These are phyloP conservation scores for Strigamia crassipes DNA, from an alignment of 2,888 invertebrate species.

Conservation along the genomic window DNA sequence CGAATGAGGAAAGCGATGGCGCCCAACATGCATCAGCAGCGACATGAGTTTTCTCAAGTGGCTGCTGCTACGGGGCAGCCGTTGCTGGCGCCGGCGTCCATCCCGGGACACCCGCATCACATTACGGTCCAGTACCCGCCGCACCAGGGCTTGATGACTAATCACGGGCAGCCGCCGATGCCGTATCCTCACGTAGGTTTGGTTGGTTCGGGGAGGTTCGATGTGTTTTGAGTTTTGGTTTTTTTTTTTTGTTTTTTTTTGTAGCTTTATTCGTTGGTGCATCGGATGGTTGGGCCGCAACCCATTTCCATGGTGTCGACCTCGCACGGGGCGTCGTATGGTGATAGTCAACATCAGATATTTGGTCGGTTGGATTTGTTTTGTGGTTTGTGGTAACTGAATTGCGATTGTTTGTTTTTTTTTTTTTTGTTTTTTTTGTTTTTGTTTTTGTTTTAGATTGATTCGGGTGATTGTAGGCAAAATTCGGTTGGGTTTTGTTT, in stretches of 20 bases:
- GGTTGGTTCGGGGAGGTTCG: neutral
- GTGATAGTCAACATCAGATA: conserved; percentile 48
- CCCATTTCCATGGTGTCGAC: conserved; percentile 57
- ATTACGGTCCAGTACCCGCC: conserved; percentile 51
- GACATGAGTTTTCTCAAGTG: conserved; percentile 60
- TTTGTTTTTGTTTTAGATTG: neutral
- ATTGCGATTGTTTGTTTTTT: too few relatives aligned
- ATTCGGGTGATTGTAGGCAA: too few relatives aligned
- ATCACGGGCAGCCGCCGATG: conserved; percentile 51
- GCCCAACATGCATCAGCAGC: conserved; percentile 52
- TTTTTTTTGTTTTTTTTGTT: too few relatives aligned
- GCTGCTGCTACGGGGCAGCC: conserved; percentile 82
- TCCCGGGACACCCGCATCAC: conserved; percentile 62
- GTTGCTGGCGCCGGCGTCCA: conserved; percentile 77
- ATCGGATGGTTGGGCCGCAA: conserved; percentile 62
- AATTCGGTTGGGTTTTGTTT: too few relatives aligned
- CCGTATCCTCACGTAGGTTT: conserved; percentile 48
- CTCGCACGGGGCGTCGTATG: conserved; percentile 49
- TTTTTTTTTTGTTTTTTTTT: neutral
- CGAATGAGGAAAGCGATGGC: conserved; percentile 59
- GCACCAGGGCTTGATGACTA: conserved; percentile 49
- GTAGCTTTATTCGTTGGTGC: conserved; percentile 52
- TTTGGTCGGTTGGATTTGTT: conserved; percentile 44
- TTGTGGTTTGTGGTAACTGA: conserved; percentile 13
- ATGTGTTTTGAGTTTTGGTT: neutral